These are phyloP conservation scores for Proteles cristata DNA, from an alignment of 2,113 vertebrate species.

Conservation along the genomic window DNA sequence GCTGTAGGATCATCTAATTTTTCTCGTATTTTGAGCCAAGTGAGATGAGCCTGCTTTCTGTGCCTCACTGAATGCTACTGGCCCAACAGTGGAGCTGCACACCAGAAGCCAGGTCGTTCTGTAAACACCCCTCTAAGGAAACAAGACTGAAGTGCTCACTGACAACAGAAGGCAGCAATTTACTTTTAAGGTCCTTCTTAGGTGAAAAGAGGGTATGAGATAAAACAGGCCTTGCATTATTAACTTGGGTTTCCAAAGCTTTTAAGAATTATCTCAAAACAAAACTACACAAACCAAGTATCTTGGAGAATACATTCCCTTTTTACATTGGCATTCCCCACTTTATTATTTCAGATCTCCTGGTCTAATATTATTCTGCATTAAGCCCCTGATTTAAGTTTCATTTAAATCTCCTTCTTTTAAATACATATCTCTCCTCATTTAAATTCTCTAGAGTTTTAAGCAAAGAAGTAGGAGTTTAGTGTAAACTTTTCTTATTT, in stretches of 20 bases:
- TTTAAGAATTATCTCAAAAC: slow-evolving; percentile 48
- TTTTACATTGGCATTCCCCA: slow-evolving; percentile 66
- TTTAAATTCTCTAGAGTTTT: slow-evolving; percentile 83
- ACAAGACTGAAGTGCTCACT: neutral
- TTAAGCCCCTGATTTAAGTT: slow-evolving; percentile 79
- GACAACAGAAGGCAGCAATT: neutral
- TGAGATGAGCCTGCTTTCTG: neutral
- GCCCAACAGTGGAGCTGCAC: neutral
- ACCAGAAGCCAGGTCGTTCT: neutral
- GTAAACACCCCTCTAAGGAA: neutral
- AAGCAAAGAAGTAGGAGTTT: slow-evolving; percentile 81
- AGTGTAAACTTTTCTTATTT: slow-evolving; percentile 87
- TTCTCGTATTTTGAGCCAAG: neutral
- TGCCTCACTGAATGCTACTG: rapidly evolving
- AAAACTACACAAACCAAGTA: slow-evolving; percentile 56
- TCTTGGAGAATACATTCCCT: slow-evolving; percentile 14
- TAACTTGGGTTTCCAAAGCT: slow-evolving; percentile 45
- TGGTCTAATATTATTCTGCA: slow-evolving; percentile 69
- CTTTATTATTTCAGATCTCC: slow-evolving; percentile 62
- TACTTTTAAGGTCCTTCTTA: neutral
- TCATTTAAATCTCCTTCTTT: slow-evolving; percentile 78
- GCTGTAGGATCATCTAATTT: neutral
- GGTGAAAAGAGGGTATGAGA: neutral
- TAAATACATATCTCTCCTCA: slow-evolving; percentile 73
- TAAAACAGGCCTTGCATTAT: slow-evolving; percentile 33